Evolutionary conservation across 1,140 invertebrate genomes (phyloP), one percentile per base, ranked within the genome.

Genomic region (Protaetia brevitarsis): DNA sequence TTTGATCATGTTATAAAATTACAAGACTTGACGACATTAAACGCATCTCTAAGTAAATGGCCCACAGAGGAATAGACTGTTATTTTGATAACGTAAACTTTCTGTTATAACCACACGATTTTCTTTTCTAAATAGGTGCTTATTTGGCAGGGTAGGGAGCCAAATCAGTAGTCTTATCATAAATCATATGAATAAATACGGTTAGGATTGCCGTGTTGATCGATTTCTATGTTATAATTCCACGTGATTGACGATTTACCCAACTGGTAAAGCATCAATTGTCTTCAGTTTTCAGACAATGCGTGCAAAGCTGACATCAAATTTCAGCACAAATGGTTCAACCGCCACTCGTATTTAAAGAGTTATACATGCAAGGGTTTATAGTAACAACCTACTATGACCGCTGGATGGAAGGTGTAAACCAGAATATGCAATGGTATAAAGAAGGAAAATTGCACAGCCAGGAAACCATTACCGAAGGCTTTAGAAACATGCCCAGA

Each of bases 1-100:
- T 89, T 90, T 73, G 87, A 91, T 74, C 70, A 78, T 67, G 86
- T 82, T 0, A 87, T 85, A 64, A 91, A 91, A 78, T 92, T 91
- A 73, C 90, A 90, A 77, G 86, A 74, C 0, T 76, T 74, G 5
- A 73, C 87, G 66, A 66, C 89, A 30, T 72, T 73, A 3, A 58
- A 77, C 26, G 80, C 79, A 30, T 23, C 41, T 7, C 77, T 91
- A 13, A 84, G 79, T 68, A 79, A 76, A 80, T 77, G 13, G 87
- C 87, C 13, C 87, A 88, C 0, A 78, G 87, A 13, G 87, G 85
- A 30, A 77, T 90, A 2, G 87, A 90, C 69, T 87, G 86, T 67
- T 90, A 89, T 70, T 90, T 90, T 78, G 89, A 90, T 72, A 90
- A 90, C 77, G 88, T 89, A 78, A 59, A 30, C 3, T 30, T 13